phyloP scores from a whole-genome alignment of 1,140 invertebrate species.

The Ruditapes philippinarum region DNA sequence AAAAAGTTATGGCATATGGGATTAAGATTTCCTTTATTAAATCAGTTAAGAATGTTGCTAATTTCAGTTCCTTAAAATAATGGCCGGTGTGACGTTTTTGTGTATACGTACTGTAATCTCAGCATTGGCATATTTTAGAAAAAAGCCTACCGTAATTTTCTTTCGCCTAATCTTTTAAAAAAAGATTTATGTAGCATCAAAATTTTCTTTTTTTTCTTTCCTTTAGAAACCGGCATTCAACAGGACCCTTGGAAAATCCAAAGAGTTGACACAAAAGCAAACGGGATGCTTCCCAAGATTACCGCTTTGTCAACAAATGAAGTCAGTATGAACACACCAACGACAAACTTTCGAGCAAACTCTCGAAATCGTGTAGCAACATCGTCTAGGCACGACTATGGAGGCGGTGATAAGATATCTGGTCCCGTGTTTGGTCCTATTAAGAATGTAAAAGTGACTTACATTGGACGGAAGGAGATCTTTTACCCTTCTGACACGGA shows the following conservation, averaged over 20 bases:
- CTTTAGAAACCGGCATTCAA: neutral
- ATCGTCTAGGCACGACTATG: neutral
- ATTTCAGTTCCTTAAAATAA: too few species aligned
- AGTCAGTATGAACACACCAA: neutral
- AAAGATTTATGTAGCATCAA: too few species aligned
- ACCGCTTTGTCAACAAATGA: neutral
- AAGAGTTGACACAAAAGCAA: neutral
- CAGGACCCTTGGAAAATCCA: neutral
- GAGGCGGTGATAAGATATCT: neutral
- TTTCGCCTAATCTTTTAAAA: too few species aligned
- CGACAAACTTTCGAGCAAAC: neutral
- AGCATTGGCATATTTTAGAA: too few species aligned
- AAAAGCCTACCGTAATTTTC: too few species aligned
- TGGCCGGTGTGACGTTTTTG: too few species aligned
- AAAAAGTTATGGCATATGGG: too few species aligned
- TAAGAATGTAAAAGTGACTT: slow-evolving; percentile 21
- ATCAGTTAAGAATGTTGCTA: too few species aligned
- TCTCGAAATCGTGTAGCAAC: neutral
- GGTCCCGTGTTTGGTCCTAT: slow-evolving; percentile 28
- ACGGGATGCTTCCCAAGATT: neutral
- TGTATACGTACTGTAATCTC: too few species aligned
- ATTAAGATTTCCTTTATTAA: too few species aligned
- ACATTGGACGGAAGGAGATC: slow-evolving; percentile 45
- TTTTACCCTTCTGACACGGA: neutral
- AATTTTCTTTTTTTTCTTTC: neutral